Conservation (phyloP, 2,113 vertebrate genomes). For the Vidua chalybeata region DNA sequence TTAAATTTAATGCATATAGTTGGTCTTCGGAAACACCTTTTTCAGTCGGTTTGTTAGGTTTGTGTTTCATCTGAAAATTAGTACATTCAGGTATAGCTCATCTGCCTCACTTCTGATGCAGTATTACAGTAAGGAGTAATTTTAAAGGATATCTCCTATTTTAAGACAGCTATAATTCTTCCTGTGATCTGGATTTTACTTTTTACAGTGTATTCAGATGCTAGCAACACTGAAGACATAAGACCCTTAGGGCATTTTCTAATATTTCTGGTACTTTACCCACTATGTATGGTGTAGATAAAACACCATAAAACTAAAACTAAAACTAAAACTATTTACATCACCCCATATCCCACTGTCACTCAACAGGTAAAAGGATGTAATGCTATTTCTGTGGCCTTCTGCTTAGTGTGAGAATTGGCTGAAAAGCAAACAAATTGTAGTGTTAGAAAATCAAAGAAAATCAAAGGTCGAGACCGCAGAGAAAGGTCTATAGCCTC, state of each 20-base stretch:
- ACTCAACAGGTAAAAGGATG: background rate
- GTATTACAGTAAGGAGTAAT: background rate
- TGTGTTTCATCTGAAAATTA: background rate
- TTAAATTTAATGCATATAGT: background rate
- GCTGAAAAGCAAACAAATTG: background rate
- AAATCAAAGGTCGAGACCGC: background rate
- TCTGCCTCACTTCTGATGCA: background rate
- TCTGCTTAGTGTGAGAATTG: background rate
- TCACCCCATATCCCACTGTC: background rate
- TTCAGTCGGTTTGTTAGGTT: background rate
- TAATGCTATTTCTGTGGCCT: background rate
- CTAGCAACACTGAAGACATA: accelerated
- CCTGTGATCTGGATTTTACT: background rate
- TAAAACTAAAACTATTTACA: background rate
- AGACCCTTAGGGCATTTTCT: background rate
- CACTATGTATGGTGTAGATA: background rate
- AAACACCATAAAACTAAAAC: background rate
- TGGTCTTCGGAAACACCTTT: background rate
- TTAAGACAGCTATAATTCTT: background rate
- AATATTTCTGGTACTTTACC: background rate
- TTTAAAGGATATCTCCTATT: background rate
- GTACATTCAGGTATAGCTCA: background rate
- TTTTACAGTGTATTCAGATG: background rate
- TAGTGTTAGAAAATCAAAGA: background rate
- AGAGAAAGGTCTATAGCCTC: background rate